A percentile compares a stretch with the other conserved stretches of the same genome.
phyloP scores from a whole-genome alignment of 2,113 vertebrate species.

The Rattus rattus region DNA sequence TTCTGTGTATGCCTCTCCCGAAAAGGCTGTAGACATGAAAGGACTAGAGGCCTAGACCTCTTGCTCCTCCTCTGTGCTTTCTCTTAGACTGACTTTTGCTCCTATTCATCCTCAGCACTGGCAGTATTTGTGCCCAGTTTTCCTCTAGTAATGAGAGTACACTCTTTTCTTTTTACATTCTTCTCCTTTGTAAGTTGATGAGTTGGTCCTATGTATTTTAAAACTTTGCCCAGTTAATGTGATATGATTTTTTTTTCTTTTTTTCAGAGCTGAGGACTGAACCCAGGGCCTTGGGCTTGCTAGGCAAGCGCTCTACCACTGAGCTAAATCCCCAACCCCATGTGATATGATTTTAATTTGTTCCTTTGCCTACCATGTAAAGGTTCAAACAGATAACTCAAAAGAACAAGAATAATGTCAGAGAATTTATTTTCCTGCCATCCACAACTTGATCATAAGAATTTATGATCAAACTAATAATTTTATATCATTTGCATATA shows the following conservation, averaged over 20 bases:
- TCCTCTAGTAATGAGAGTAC: not conserved
- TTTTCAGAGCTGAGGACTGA: too few species aligned
- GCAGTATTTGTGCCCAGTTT: not conserved
- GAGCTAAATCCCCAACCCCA: not conserved
- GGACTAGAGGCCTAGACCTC: not conserved
- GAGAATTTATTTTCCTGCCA: constrained; percentile 30
- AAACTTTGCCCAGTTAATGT: constrained; percentile 14
- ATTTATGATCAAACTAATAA: not conserved
- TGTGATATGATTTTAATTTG: constrained; percentile 39
- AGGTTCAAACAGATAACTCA: constrained; percentile 39
- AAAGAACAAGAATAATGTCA: constrained; percentile 31
- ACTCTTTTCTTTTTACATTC: not conserved
- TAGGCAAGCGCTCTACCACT: too few species aligned
- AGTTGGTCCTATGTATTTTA: constrained; percentile 23
- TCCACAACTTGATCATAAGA: constrained; percentile 30
- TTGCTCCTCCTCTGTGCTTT: not conserved
- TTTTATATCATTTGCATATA: constrained; percentile 23
- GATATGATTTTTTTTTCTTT: not conserved
- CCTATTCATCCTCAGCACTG: not conserved
- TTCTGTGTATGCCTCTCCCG: not conserved
- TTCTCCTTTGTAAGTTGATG: constrained; percentile 34
- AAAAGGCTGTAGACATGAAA: not conserved
- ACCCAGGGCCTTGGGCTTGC: too few species aligned
- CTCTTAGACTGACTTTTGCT: not conserved
- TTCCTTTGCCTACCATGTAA: constrained; percentile 34